Evolutionary conservation across 2,888 invertebrate species (phyloP).

Genomic region (Brachyopa scutellaris): DNA sequence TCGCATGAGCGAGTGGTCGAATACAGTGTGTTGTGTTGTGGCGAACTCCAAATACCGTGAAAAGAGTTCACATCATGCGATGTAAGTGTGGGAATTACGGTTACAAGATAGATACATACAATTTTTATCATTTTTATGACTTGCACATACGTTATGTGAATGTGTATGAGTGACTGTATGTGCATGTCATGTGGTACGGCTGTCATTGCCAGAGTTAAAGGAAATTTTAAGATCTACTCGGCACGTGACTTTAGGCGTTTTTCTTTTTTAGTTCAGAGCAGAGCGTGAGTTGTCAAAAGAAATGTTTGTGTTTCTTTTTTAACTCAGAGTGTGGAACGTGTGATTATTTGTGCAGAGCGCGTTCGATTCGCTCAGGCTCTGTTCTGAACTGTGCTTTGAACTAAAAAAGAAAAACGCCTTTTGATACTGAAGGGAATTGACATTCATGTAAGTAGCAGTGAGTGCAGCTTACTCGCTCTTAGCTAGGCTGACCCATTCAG

Average conservation of each 20-base stretch:
- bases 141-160: not conserved
- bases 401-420: no score
- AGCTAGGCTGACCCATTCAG: no score
- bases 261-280: no score
- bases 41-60: conserved; percentile 62
- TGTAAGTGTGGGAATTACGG: conserved; percentile 68
- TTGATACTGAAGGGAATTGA: no score
- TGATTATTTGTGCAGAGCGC: no score
- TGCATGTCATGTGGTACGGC: not conserved
- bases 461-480: no score
- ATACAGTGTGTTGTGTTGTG: not conserved
- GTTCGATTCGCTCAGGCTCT: no score
- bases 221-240: conserved; percentile 1
- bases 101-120: conserved; percentile 32
- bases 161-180: not conserved
- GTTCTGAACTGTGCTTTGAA: no score
- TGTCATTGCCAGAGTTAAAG: conserved; percentile 55
- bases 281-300: no score
- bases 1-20: conserved; percentile 54
- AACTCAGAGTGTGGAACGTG: no score
- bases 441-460: no score
- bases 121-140: conserved; percentile 26
- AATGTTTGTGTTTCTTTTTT: no score
- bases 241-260: conserved; percentile 65
- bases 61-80: conserved; percentile 68